Percentiles rank a stretch among this genome's conserved stretches.
These are phyloP conservation scores for Euproctis similis DNA, from an alignment of 2,888 invertebrate genomes.

Conservation along the genomic window DNA sequence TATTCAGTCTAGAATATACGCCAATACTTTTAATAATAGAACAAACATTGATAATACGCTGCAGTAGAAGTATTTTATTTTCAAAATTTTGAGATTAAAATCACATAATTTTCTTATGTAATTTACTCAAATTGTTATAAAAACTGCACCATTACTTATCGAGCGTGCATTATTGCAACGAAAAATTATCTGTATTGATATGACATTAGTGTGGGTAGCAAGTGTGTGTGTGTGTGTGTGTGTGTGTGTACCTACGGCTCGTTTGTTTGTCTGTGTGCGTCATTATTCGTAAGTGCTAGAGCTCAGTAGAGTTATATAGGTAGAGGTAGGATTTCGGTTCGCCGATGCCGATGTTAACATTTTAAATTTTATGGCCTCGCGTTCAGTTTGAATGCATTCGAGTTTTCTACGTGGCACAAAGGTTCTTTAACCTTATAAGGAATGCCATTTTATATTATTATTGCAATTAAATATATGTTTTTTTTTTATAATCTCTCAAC, in stretches of 20 bases:
- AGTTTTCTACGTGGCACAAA: not conserved
- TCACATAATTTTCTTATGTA: no score
- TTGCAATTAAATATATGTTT: no score
- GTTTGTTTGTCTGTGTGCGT: conserved; percentile 34
- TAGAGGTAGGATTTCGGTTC: conserved; percentile 19
- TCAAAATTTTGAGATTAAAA: no score
- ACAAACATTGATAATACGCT: no score
- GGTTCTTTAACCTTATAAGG: not conserved
- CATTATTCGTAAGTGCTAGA: conserved; percentile 67
- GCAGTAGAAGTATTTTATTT: no score
- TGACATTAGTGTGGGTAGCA: conserved; percentile 7
- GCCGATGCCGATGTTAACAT: conserved; percentile 8
- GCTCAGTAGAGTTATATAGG: conserved; percentile 37
- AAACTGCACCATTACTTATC: conserved; percentile 19
- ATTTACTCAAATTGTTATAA: no score
- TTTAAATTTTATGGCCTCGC: conserved; percentile 16
- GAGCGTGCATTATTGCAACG: conserved; percentile 16
- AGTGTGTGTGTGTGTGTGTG: conserved; percentile 12
- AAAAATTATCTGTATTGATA: conserved; percentile 8
- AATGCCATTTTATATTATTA: not conserved
- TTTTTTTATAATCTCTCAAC: no score
- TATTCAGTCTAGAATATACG: no score
- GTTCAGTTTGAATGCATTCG: conserved; percentile 2
- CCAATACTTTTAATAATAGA: no score
- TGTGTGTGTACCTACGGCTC: conserved; percentile 12